Conservation (phyloP, 2,797 vertebrate species). For the Rhinatrema bivittatum region DNA sequence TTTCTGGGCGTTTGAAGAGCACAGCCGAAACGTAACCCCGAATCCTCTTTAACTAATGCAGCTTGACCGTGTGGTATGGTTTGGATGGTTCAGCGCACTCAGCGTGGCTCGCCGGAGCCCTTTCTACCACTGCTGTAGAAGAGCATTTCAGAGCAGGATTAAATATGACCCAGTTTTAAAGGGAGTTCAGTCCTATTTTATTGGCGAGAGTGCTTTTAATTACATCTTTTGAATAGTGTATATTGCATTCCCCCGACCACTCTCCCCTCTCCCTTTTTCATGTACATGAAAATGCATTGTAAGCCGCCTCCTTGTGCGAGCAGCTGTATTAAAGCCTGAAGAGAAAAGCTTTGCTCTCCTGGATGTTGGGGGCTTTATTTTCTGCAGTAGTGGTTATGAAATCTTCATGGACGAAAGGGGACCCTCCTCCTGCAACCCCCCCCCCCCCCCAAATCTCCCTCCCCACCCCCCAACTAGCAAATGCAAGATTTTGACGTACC, state of each 20-base stretch:
- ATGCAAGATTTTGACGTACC: conserved; percentile 57
- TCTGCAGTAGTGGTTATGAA: no score
- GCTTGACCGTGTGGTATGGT: conserved; percentile 33
- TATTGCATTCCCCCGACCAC: conserved; percentile 19
- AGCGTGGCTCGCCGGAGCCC: no score
- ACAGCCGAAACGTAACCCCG: background rate
- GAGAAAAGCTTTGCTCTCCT: no score
- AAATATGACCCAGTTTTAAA: conserved; percentile 50
- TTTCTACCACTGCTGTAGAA: no score
- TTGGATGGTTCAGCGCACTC: conserved; percentile 35
- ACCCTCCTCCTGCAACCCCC: no score
- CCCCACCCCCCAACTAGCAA: conserved; percentile 6
- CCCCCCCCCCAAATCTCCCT: conserved; percentile 8
- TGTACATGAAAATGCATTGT: no score
- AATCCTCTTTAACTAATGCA: conserved; percentile 20
- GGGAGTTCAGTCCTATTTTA: conserved; percentile 24
- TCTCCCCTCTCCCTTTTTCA: conserved; percentile 24
- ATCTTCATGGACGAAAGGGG: no score
- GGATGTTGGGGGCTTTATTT: no score
- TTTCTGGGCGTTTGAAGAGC: conserved; percentile 10
- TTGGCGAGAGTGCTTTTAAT: conserved; percentile 18
- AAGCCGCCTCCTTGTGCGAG: no score
- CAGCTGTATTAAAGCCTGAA: no score
- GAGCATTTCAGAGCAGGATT: conserved; percentile 44
- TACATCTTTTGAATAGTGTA: conserved; percentile 44